phyloP scores from a whole-genome alignment of 2,888 invertebrate species.

The Dasypolia templi region DNA sequence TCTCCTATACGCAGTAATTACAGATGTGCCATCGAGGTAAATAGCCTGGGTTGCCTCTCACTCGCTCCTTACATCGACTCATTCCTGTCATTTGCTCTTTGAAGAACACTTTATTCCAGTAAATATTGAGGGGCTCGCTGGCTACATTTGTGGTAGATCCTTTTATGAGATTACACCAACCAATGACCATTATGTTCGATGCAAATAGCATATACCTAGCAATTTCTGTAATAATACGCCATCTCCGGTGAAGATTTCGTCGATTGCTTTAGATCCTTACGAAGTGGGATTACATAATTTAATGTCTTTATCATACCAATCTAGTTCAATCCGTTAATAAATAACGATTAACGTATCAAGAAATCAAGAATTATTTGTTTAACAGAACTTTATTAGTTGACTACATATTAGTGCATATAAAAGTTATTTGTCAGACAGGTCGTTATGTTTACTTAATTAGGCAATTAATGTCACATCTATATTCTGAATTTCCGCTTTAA shows the following conservation, averaged over 20 bases:
- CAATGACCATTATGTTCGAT: conserved; percentile 77
- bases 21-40: conserved; percentile 86
- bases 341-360: conserved; percentile 70
- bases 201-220: conserved; percentile 79
- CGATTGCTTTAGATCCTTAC: conserved; percentile 59
- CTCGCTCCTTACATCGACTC: conserved; percentile 76
- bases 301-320: conserved; percentile 75
- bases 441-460: conserved; percentile 68
- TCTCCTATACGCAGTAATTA: conserved; percentile 86
- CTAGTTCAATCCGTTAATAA: conserved; percentile 67
- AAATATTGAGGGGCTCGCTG: conserved; percentile 76
- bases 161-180: conserved; percentile 77
- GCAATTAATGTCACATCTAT: conserved; percentile 68
- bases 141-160: conserved; percentile 74
- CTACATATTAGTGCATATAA: conserved; percentile 56
- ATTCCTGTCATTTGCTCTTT: conserved; percentile 84
- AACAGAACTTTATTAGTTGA: conserved; percentile 67
- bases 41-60: conserved; percentile 80
- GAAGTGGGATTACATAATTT: conserved; percentile 66
- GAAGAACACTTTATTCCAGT: conserved; percentile 81
- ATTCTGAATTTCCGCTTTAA: conserved; percentile 46
- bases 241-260: conserved; percentile 60
- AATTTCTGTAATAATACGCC: conserved; percentile 76
- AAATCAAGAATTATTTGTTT: conserved; percentile 69
- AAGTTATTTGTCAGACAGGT: conserved; percentile 64